Conservation (phyloP, 2,888 invertebrate species). For the Apodemia mormo region DNA sequence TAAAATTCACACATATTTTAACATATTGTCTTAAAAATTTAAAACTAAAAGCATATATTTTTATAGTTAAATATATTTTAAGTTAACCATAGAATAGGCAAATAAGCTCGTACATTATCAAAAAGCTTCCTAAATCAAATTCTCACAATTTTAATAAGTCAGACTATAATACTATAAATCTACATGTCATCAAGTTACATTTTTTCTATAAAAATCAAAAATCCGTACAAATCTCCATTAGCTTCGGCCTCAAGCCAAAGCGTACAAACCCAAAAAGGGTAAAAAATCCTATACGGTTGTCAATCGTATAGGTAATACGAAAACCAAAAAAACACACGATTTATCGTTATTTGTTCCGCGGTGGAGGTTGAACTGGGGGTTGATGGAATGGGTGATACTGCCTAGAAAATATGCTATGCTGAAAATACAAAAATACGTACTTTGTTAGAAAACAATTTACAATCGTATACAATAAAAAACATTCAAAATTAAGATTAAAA, state of each 20-base stretch:
- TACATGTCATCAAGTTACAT: slow-evolving; percentile 5
- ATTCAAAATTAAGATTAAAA: too few relatives aligned
- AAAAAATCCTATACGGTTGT: slow-evolving; percentile 52
- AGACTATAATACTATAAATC: neutral
- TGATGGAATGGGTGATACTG: slow-evolving; percentile 75
- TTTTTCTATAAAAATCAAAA: slow-evolving; percentile 6
- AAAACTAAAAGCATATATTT: neutral
- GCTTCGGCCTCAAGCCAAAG: slow-evolving; percentile 34
- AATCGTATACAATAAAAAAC: too few relatives aligned
- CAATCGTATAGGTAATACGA: slow-evolving; percentile 55
- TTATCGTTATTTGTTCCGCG: slow-evolving; percentile 56
- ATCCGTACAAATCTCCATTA: slow-evolving; percentile 31
- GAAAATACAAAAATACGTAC: slow-evolving; percentile 39
- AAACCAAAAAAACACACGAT: slow-evolving; percentile 48
- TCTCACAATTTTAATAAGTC: neutral
- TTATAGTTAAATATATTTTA: neutral
- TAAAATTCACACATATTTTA: neutral
- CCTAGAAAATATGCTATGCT: slow-evolving; percentile 66
- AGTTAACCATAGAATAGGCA: neutral
- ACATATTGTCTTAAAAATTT: neutral
- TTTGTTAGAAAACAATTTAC: neutral
- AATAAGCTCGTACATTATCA: neutral
- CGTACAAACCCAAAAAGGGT: slow-evolving; percentile 40
- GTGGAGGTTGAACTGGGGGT: slow-evolving; percentile 65
- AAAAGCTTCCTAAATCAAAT: neutral